phyloP scores from a whole-genome alignment of 1,140 invertebrate genomes.

The Apocrypta bakeri region DNA sequence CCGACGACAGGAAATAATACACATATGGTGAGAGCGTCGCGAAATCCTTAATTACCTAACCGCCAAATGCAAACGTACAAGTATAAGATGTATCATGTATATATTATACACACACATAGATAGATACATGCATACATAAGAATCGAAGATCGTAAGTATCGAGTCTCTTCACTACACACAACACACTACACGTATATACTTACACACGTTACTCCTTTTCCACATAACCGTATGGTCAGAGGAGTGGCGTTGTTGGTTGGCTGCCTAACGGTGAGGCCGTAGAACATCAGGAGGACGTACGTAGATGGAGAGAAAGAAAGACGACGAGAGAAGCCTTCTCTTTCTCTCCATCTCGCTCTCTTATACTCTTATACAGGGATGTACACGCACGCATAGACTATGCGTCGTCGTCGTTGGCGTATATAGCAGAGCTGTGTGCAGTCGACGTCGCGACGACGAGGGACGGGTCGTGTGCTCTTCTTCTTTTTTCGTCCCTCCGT shows the following conservation, averaged over 20 bases:
- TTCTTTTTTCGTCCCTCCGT: not conserved
- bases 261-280: not conserved
- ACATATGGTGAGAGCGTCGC: too few relatives aligned
- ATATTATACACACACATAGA: too few relatives aligned
- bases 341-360: constrained; percentile 5
- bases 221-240: not conserved
- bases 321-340: not conserved
- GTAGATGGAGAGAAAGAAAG: not conserved
- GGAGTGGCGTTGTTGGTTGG: not conserved
- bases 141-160: too few relatives aligned
- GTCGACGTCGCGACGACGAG: not conserved
- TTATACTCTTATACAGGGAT: not conserved
- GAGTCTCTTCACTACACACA: too few relatives aligned
- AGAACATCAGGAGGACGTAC: not conserved
- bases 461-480: not conserved
- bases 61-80: too few relatives aligned
- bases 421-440: not conserved
- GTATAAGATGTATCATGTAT: too few relatives aligned
- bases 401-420: not conserved
- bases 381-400: not conserved
- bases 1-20: too few relatives aligned
- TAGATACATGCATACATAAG: too few relatives aligned
- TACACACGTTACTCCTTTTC: not conserved
- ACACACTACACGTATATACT: too few relatives aligned
- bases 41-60: too few relatives aligned